Conservation (phyloP, 2,888 invertebrate species). For the Drosophila siamana region DNA sequence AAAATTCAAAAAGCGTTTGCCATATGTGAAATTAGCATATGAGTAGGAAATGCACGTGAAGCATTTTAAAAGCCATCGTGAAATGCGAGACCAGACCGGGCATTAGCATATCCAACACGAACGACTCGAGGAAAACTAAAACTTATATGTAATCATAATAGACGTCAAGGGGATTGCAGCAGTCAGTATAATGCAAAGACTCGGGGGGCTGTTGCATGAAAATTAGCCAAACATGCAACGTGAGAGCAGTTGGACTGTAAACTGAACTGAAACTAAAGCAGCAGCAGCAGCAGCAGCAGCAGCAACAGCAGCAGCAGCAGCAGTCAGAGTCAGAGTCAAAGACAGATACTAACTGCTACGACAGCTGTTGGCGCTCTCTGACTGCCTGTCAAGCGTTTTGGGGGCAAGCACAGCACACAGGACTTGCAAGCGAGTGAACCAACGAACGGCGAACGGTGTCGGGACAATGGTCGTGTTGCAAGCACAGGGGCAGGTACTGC, state of each 20-base stretch:
- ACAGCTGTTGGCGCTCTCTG: conserved; percentile 71
- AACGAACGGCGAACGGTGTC: too few relatives aligned
- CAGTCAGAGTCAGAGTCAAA: not conserved
- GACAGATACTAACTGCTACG: conserved; percentile 62
- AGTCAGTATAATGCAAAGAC: conserved; percentile 41
- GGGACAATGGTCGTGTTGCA: conserved; percentile 31
- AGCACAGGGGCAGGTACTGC: conserved; percentile 25
- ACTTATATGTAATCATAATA: conserved; percentile 48
- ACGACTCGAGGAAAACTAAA: conserved; percentile 5
- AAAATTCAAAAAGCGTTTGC: conserved; percentile 63
- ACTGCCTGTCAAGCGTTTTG: conserved; percentile 38
- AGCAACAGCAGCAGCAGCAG: too few relatives aligned
- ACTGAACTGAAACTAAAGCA: conserved; percentile 10
- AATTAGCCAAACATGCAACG: conserved; percentile 30
- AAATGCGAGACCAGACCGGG: conserved; percentile 33
- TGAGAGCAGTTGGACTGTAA: conserved; percentile 1
- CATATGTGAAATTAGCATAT: conserved; percentile 68
- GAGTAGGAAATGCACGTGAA: conserved; percentile 57
- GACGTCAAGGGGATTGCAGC: conserved; percentile 18
- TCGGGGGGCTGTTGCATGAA: conserved; percentile 28
- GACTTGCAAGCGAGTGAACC: conserved; percentile 34
- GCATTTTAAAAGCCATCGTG: conserved; percentile 51
- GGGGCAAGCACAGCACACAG: conserved; percentile 42
- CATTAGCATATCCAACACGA: conserved; percentile 40
- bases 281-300: too few relatives aligned